A percentile compares a stretch with the other conserved stretches of the same genome.
phyloP scores from a whole-genome alignment of 2,113 vertebrate genomes.

The Triplophysa siluroides region DNA sequence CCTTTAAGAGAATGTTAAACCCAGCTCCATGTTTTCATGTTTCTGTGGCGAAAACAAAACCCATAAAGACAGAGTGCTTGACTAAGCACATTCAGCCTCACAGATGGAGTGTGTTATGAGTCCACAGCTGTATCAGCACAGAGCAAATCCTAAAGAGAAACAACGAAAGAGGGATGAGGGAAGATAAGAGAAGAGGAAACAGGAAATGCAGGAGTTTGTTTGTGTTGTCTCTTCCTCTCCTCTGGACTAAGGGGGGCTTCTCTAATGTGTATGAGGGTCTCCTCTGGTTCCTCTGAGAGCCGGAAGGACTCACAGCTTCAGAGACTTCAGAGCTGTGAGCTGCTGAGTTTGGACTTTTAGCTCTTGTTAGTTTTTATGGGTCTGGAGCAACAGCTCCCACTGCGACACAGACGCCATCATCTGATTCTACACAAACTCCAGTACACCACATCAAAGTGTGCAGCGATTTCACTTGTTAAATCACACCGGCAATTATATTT shows the following conservation, averaged over 20 bases:
- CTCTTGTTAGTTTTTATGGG: slow-evolving; percentile 16
- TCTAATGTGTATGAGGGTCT: slow-evolving; percentile 27
- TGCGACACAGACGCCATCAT: neutral
- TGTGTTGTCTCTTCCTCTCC: slow-evolving; percentile 30
- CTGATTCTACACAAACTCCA: neutral
- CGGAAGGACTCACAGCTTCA: neutral
- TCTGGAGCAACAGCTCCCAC: slow-evolving; percentile 1
- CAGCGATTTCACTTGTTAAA: neutral
- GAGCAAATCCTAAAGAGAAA: slow-evolving; percentile 9
- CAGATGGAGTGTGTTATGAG: slow-evolving; percentile 35
- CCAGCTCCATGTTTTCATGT: neutral
- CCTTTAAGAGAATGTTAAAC: neutral
- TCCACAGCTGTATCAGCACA: slow-evolving; percentile 44
- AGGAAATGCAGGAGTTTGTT: slow-evolving; percentile 38
- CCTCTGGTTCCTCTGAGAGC: slow-evolving; percentile 24
- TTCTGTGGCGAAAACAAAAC: neutral
- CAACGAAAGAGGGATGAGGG: slow-evolving; percentile 23
- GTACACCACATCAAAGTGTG: neutral
- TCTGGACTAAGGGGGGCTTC: neutral
- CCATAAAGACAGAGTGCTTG: neutral
- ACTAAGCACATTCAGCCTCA: neutral
- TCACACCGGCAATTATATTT: neutral
- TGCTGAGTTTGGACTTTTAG: slow-evolving; percentile 24
- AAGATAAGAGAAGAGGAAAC: slow-evolving; percentile 30
- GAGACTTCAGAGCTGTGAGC: neutral